Percentiles rank a stretch among this genome's conserved stretches.
Conservation (phyloP, 1,140 invertebrate genomes). For the Drosophila sturtevanti region DNA sequence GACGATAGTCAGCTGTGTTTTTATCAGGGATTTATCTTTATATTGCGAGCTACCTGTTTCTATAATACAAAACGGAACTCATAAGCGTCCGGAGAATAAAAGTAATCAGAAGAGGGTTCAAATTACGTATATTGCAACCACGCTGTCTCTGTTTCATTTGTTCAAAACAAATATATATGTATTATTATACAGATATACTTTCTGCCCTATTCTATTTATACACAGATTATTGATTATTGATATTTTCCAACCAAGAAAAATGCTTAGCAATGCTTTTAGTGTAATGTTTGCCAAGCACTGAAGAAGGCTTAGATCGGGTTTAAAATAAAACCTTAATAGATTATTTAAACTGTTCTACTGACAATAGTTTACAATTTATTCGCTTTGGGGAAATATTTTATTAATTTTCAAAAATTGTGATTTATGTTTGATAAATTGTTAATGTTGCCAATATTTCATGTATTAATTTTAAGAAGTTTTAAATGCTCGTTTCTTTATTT, state of each 20-base stretch:
- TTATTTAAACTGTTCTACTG: too few relatives aligned
- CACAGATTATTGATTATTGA: not conserved
- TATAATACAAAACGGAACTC: not conserved
- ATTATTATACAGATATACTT: not conserved
- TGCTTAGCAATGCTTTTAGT: not conserved
- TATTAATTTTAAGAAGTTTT: too few relatives aligned
- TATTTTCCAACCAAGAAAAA: not conserved
- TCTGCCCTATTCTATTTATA: not conserved
- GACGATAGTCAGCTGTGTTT: slow-evolving; percentile 25
- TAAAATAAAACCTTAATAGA: too few relatives aligned
- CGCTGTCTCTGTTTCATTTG: not conserved
- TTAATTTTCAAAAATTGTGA: too few relatives aligned
- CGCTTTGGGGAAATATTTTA: too few relatives aligned
- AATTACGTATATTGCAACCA: not conserved
- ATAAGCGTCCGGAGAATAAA: not conserved
- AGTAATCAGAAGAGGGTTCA: not conserved
- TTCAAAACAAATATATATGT: not conserved
- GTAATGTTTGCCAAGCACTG: not conserved
- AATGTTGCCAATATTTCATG: too few relatives aligned
- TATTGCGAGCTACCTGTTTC: slow-evolving; percentile 51
- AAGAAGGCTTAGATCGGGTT: not conserved
- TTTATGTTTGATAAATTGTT: too few relatives aligned
- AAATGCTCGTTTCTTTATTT: too few relatives aligned
- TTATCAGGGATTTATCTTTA: slow-evolving; percentile 57
- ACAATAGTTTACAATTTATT: too few relatives aligned